Base-by-base conservation (phyloP, 2,113 vertebrate genomes). In the Mystacornis crossleyi region DNA sequence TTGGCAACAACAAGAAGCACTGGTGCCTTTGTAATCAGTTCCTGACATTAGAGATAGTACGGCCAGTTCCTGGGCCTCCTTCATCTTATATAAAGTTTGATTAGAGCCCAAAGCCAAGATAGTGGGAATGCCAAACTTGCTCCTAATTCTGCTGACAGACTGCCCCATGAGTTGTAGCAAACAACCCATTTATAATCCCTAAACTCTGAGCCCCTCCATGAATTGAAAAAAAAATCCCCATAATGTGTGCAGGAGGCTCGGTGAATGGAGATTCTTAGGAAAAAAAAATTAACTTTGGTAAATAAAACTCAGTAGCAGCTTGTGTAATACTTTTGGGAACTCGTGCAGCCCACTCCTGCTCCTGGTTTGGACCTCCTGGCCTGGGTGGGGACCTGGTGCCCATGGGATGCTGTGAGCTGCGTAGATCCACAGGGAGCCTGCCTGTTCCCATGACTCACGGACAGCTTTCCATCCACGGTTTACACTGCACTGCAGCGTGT, bases 21-120 rank as follows among this genome's bases (percentile, higher is more conserved):
- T 89, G 92, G 86, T 94, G 92, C 86, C 90, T 93, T 74, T 74
- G 69, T 74, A 95, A 96, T 94, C 85, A 79, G 92, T 88, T 93
- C 90, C 92, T 94, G 79, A 89, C 86, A 86, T 65, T 75, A 78
- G 28, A 93, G 92, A 83, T 84, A 90, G 64, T 36, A 78, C 3
- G 0, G 85, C 16, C 20, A 90, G 82, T 94, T 96, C 89, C 90
- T 94, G 92, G 94, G 86, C 90, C 88, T 94, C 92, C 70, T 70
- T 67, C 67, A 79, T 83, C 88, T 96, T 92, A 71, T 66, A 94
- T 93, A 92, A 95, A 89, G 77, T 64, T 75, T 96, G 82, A 94
- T 90, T 92, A 89, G 86, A 90, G 80, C 48, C 65, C 43, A 74
- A 71, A 93, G 55, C 74, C 85, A 66, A 81, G 89, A 84, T 23